Conservation (phyloP, 1,140 invertebrate species). For the Zaprionus lachaisei region DNA sequence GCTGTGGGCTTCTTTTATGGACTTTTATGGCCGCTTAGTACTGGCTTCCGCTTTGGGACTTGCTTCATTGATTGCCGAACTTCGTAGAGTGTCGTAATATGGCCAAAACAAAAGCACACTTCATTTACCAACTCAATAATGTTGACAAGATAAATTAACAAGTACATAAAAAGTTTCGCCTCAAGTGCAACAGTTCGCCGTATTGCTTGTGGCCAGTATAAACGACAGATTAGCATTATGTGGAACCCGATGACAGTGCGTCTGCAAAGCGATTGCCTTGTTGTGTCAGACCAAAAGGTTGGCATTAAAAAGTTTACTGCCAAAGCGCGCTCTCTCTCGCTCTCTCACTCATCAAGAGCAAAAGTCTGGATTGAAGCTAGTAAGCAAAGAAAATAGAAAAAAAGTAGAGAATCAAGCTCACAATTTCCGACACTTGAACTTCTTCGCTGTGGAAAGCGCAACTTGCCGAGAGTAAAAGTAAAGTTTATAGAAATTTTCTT, state of each 20-base stretch:
- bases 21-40: slow-evolving; percentile 43
- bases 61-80: slow-evolving; percentile 57
- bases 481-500: slow-evolving; percentile 60
- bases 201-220: slow-evolving; percentile 15
- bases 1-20: background rate
- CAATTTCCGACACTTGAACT: slow-evolving; percentile 78
- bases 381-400: slow-evolving; percentile 10
- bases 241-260: slow-evolving; percentile 28
- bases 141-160: slow-evolving; percentile 66
- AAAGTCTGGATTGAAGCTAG: slow-evolving; percentile 19
- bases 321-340: background rate
- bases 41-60: slow-evolving; percentile 20
- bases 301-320: slow-evolving; percentile 29
- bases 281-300: background rate
- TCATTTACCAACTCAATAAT: slow-evolving; percentile 42
- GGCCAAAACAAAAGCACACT: slow-evolving; percentile 44
- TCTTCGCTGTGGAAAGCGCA: slow-evolving; percentile 37
- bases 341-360: slow-evolving; percentile 35
- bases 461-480: slow-evolving; percentile 56
- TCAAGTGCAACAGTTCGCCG: slow-evolving; percentile 4
- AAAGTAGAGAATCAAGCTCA: slow-evolving; percentile 45
- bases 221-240: slow-evolving; percentile 67
- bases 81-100: slow-evolving; percentile 52
- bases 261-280: slow-evolving; percentile 19
- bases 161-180: slow-evolving; percentile 58